phyloP scores from a whole-genome alignment of 2,888 invertebrate species.

The Melinaea marsaeus region DNA sequence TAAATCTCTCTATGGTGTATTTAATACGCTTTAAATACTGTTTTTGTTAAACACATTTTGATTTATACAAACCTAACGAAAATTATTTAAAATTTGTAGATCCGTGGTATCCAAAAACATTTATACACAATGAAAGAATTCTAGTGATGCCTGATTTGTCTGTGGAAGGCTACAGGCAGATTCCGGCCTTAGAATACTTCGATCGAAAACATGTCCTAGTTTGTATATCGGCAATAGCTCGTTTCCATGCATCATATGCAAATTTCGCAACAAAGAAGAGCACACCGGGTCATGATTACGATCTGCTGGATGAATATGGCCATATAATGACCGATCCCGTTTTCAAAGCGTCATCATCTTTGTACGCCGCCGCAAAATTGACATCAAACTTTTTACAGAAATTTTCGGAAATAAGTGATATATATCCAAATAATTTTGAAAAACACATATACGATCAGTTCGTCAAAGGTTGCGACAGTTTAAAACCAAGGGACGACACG shows the following conservation, averaged over 20 bases:
- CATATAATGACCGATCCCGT: slow-evolving; percentile 45
- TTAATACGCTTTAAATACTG: too few species aligned
- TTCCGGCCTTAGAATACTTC: slow-evolving; percentile 39
- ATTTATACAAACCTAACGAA: too few species aligned
- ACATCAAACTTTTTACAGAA: slow-evolving; percentile 45
- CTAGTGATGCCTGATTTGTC: slow-evolving; percentile 62
- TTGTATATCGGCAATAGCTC: slow-evolving; percentile 46
- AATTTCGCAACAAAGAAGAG: slow-evolving; percentile 49
- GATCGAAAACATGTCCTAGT: slow-evolving; percentile 48
- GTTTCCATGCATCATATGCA: slow-evolving; percentile 59
- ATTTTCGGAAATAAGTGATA: slow-evolving; percentile 46
- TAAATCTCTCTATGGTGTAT: too few species aligned
- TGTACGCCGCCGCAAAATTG: slow-evolving; percentile 52
- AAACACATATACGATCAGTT: slow-evolving; percentile 39
- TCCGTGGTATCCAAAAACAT: slow-evolving; percentile 49
- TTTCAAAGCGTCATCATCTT: slow-evolving; percentile 50
- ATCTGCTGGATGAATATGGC: slow-evolving; percentile 42
- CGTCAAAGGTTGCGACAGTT: slow-evolving; percentile 46
- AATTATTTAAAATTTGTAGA: too few species aligned
- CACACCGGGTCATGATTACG: slow-evolving; percentile 33
- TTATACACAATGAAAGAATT: slow-evolving; percentile 48
- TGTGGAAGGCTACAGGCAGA: slow-evolving; percentile 46
- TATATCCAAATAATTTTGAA: slow-evolving; percentile 41
- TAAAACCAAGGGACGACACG: slow-evolving; percentile 44
- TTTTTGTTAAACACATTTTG: too few species aligned